These are phyloP conservation scores for Drosophila burlai DNA, from an alignment of 1,140 invertebrate species.

Conservation along the genomic window DNA sequence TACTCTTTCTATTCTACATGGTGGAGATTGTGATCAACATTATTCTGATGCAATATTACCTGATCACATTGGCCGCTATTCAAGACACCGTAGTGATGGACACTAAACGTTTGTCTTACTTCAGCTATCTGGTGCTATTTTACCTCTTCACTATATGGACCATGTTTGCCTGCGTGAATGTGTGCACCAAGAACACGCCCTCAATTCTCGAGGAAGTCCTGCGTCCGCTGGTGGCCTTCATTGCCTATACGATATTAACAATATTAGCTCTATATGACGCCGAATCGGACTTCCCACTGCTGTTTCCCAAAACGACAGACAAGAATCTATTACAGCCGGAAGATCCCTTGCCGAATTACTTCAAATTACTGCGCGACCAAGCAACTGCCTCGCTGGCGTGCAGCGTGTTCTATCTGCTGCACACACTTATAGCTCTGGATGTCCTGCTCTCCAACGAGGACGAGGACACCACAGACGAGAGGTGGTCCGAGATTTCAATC, in stretches of 20 bases:
- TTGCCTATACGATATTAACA: constrained; percentile 37
- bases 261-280: constrained; percentile 44
- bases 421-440: constrained; percentile 49
- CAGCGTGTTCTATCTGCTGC: constrained; percentile 47
- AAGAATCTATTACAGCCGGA: not conserved
- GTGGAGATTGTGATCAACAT: constrained; percentile 39
- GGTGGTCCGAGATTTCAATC: not conserved
- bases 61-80: constrained; percentile 16
- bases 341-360: constrained; percentile 41
- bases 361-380: constrained; percentile 28
- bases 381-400: constrained; percentile 22
- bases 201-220: constrained; percentile 24
- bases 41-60: constrained; percentile 35
- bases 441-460: constrained; percentile 40
- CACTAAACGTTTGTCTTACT: not conserved
- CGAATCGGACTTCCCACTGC: constrained; percentile 21
- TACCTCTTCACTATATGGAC: constrained; percentile 39
- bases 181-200: constrained; percentile 38
- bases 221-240: constrained; percentile 12
- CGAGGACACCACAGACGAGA: not conserved
- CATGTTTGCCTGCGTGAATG: constrained; percentile 48
- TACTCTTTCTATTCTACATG: constrained; percentile 53
- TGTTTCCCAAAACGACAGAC: not conserved
- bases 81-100: not conserved
- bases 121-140: constrained; percentile 4